These are phyloP conservation scores for Ferdinandea cuprea DNA, from an alignment of 2,888 invertebrate species.

Conservation along the genomic window DNA sequence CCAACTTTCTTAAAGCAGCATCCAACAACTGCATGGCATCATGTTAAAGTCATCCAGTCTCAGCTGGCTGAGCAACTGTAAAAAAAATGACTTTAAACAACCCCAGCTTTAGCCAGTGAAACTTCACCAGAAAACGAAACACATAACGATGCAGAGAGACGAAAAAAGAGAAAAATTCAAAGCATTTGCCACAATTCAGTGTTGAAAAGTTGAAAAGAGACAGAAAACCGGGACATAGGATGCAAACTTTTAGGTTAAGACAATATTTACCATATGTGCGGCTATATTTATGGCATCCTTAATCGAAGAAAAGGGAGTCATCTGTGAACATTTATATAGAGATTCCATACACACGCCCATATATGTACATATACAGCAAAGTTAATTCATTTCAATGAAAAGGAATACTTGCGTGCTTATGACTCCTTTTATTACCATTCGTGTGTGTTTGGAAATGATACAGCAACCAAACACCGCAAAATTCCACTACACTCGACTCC, in stretches of 20 bases:
- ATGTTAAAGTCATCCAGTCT: slow-evolving; percentile 43
- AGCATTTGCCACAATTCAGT: slow-evolving; percentile 57
- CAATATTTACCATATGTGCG: slow-evolving; percentile 77
- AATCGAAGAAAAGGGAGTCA: slow-evolving; percentile 69
- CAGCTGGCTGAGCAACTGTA: slow-evolving; percentile 30
- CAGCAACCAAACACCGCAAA: slow-evolving; percentile 39
- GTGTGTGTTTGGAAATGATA: slow-evolving; percentile 58
- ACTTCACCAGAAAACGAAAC: not conserved
- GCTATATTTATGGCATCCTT: slow-evolving; percentile 71
- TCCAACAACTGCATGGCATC: too few relatives aligned
- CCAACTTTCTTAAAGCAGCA: slow-evolving; percentile 12
- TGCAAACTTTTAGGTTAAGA: slow-evolving; percentile 76
- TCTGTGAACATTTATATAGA: slow-evolving; percentile 23
- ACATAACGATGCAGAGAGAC: slow-evolving; percentile 15
- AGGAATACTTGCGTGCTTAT: slow-evolving; percentile 47
- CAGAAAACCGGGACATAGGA: slow-evolving; percentile 55
- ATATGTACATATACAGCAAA: not conserved
- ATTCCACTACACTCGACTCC: not conserved
- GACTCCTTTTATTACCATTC: slow-evolving; percentile 50
- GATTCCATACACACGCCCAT: slow-evolving; percentile 20
- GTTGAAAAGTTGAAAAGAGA: slow-evolving; percentile 46
- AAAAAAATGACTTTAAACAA: slow-evolving; percentile 19
- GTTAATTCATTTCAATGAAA: slow-evolving; percentile 60
- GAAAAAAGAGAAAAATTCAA: slow-evolving; percentile 68
- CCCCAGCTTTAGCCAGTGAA: not conserved